Base-by-base conservation (phyloP, 2,113 vertebrate species). In the Danio rerio region DNA sequence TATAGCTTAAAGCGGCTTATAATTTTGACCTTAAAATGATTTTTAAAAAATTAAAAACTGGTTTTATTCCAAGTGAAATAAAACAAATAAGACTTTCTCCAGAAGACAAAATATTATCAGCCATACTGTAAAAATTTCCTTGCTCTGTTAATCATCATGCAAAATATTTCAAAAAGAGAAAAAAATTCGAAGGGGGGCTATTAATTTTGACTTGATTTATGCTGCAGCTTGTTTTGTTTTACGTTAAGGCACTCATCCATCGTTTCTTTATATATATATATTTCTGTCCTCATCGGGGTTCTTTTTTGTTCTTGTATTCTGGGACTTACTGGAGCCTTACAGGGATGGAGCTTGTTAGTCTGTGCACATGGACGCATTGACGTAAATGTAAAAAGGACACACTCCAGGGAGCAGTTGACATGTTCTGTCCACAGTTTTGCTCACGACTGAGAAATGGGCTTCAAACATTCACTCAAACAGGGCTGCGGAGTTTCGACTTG, bases 251-350 rank as follows among this genome's bases (percentile, higher is more conserved):
- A 61, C n/a, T 84, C 65, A 47, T 75, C 50, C 40, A 58, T 59
- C 53, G 56, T 56, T 31, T 42, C 8, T 16, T 49, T 53, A 53
- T 63, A 18, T 13, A 53, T 63, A 18, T 13, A 16, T 40, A 9
- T 43, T 66, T 5, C 31, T 16, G 42, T 16, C 58, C 15, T 61
- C 71, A 45, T 70, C 58, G 47, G 5, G 47, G 20, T 47, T 66
- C 21, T 9, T 21, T 5, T 77, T 62, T 50, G 45, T 63, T 62
- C 58, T 12, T 11, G 5, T 63, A 80, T 16, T 75, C 13, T 42
- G 45, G 15, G 50, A 78, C 40, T n/a, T n/a, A 40, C 77, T 84
- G 50, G 63, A 40, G 69, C 59, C 72, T n/a, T 71, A 78, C 74
- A 71, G 16, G n/a, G 4, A 53, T 71, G 6, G 21, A 31, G 13